Evolutionary conservation across 1,140 invertebrate species (phyloP), one percentile per base, ranked within the genome.

Genomic region (Leptinotarsa texana): DNA sequence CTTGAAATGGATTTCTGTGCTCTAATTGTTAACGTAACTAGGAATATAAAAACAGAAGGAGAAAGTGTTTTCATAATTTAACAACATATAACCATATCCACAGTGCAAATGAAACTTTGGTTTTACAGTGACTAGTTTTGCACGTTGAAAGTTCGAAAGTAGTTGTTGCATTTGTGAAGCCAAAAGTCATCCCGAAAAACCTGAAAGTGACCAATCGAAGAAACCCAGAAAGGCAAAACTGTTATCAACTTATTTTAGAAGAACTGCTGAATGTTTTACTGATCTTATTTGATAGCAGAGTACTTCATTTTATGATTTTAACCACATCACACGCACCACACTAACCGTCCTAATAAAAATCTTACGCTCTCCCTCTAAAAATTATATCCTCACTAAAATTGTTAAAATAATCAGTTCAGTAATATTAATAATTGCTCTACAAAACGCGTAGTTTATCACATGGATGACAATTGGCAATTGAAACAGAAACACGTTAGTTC

Each of bases 371-470:
- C 75, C 73, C 74, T 75, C 68, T 70, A 79, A 73, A 80, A 79
- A 79, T 72, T 61, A 71, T 75, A 73, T 75, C 68, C 65, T 78
- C 76, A 81, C 77, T 79, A 82, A 69, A 79, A 78, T 79, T 80
- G 47, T 77, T 57, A 57, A 57, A 57, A 57, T 77, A 74, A 77
- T 69, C 74, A 78, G 76, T 78, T 82, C 69, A 61, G 51, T 69
- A 72, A 75, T 75, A 70, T 75, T 75, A 74, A 75, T 78, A 80
- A 76, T 77, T 68, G 75, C 74, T 80, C 80, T 80, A 82, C 78
- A 78, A 79, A 80, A 82, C 78, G 81, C 72, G 77, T 75, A 83
- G 82, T 84, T 83, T 85, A 85, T 85, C 84, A 85, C 84, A 85
- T 83, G 79, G 82, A 84, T 84, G 83, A 84, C 80, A 83, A 82